Evolutionary conservation across 2,797 vertebrate genomes (phyloP).

Genomic region (Characodon lateralis): DNA sequence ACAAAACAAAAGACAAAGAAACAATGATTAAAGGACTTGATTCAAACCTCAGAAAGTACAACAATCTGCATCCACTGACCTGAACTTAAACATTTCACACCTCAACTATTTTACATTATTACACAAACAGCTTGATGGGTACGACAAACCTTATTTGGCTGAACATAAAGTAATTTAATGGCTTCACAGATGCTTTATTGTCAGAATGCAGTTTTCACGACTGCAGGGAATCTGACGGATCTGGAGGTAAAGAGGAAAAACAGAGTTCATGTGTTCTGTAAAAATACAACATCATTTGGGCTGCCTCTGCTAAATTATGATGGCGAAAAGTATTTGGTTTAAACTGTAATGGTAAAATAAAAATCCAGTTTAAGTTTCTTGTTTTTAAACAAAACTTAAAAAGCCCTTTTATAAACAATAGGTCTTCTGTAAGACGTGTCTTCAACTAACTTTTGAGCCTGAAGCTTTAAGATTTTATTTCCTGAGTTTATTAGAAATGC

Average conservation of each 20-base stretch:
- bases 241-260: not conserved
- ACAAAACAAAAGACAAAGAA: too few species aligned
- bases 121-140: not conserved
- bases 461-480: conserved; percentile 4
- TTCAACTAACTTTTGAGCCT: not conserved
- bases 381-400: too few species aligned
- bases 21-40: not conserved
- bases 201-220: not conserved
- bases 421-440: not conserved
- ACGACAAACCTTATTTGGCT: not conserved
- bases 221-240: not conserved
- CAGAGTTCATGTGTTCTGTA: not conserved
- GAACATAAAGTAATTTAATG: not conserved
- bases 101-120: not conserved
- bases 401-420: too few species aligned
- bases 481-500: conserved; percentile 12
- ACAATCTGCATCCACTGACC: not conserved
- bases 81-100: not conserved
- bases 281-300: not conserved
- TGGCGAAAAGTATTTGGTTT: not conserved
- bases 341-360: not conserved
- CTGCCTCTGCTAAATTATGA: not conserved
- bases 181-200: not conserved
- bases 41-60: not conserved
- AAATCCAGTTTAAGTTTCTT: too few species aligned